phyloP scores from a whole-genome alignment of 2,797 vertebrate genomes.

The Steatocranus sp. region DNA sequence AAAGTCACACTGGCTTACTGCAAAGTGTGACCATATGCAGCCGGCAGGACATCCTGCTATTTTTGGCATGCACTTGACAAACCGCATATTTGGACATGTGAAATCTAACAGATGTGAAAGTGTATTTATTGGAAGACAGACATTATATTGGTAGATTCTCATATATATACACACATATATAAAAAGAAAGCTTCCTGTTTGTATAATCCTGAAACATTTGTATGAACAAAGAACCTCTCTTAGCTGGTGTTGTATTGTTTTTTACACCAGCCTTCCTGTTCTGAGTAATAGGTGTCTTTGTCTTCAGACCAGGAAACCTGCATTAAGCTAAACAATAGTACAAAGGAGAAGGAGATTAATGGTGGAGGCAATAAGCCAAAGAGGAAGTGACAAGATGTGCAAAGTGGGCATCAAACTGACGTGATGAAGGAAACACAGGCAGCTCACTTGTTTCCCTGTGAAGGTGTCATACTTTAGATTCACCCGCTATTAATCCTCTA shows the following conservation, averaged over 20 bases:
- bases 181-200: not conserved
- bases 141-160: not conserved
- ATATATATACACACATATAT: not conserved
- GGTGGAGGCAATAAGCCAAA: not conserved
- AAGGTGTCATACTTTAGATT: not conserved
- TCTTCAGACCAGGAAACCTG: not conserved
- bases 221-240: not conserved
- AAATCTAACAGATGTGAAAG: not conserved
- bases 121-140: not conserved
- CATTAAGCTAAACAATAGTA: not conserved
- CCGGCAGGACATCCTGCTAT: not conserved
- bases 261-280: not conserved
- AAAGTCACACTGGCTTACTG: not conserved
- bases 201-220: not conserved
- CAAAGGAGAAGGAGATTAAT: not conserved
- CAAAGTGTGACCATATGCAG: not conserved
- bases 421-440: not conserved
- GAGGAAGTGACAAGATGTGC: conserved; percentile 1
- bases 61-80: not conserved
- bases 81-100: not conserved
- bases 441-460: not conserved
- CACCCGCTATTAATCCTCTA: not conserved
- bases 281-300: not conserved
- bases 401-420: not conserved
- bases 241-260: not conserved